Evolutionary conservation across 1,140 invertebrate genomes (phyloP).

Genomic region (Drosophila pachea): DNA sequence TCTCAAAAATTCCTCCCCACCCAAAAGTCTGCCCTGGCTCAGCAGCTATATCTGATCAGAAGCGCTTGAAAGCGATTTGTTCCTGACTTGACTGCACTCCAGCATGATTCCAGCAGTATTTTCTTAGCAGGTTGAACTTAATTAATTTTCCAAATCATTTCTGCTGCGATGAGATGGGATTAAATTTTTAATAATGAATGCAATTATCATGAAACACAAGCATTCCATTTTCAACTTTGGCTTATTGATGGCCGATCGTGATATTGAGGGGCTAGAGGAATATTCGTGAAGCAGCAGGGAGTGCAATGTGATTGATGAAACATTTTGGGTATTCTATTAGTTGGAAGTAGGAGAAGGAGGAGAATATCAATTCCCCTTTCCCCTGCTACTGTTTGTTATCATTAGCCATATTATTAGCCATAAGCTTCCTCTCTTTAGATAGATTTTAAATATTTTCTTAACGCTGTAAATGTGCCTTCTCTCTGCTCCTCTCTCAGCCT

Average conservation of each 20-base stretch:
- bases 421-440: not conserved
- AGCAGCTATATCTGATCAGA: conserved; percentile 11
- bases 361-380: too few species aligned
- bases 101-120: conserved; percentile 12
- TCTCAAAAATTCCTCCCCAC: conserved; percentile 1
- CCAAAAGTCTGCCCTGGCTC: conserved; percentile 7
- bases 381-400: too few species aligned
- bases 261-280: too few species aligned
- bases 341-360: not conserved
- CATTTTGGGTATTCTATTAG: too few species aligned
- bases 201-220: conserved; percentile 17
- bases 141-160: conserved; percentile 11
- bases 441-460: not conserved
- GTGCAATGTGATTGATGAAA: too few species aligned
- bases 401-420: too few species aligned
- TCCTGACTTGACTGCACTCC: conserved; percentile 6
- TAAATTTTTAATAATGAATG: conserved; percentile 37
- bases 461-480: not conserved
- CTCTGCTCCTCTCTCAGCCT: too few species aligned
- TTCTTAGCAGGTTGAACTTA: conserved; percentile 22
- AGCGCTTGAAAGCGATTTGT: conserved; percentile 1
- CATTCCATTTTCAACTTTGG: too few species aligned
- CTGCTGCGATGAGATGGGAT: conserved; percentile 28
- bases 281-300: too few species aligned
- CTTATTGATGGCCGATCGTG: conserved; percentile 12